These are phyloP conservation scores for Drosophila sp. DNA, from an alignment of 1,140 invertebrate species.

Conservation along the genomic window DNA sequence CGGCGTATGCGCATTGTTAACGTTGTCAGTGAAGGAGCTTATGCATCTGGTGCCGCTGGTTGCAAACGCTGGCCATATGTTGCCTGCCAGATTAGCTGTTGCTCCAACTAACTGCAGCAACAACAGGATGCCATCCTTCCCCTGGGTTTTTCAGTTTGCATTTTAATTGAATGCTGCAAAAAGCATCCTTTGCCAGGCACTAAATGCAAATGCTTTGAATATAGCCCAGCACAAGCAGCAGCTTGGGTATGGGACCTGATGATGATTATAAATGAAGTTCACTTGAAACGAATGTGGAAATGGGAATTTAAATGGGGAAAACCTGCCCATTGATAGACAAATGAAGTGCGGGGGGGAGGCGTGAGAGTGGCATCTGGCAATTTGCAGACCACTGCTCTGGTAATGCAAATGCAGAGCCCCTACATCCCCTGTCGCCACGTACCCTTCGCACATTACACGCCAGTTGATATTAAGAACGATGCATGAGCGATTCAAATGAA, in stretches of 20 bases:
- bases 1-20: conserved; percentile 71
- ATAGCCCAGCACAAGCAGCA: neutral
- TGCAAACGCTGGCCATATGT: conserved; percentile 16
- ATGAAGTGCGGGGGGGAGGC: neutral
- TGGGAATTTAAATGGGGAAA: conserved; percentile 15
- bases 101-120: conserved; percentile 40
- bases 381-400: neutral
- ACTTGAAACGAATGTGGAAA: conserved; percentile 20
- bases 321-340: neutral
- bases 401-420: neutral
- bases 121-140: conserved; percentile 1
- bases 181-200: conserved; percentile 13
- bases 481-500: neutral
- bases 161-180: conserved; percentile 33
- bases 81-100: conserved; percentile 68
- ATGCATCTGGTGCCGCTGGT: conserved; percentile 38
- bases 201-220: conserved; percentile 18
- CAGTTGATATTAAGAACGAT: no score
- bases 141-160: conserved; percentile 10
- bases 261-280: conserved; percentile 56
- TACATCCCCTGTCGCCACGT: neutral
- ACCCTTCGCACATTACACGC: no score
- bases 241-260: conserved; percentile 14
- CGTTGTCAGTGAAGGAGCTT: conserved; percentile 36
- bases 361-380: neutral